Conservation (phyloP, 1,140 invertebrate species). For the Rhopalosiphum maidis region DNA sequence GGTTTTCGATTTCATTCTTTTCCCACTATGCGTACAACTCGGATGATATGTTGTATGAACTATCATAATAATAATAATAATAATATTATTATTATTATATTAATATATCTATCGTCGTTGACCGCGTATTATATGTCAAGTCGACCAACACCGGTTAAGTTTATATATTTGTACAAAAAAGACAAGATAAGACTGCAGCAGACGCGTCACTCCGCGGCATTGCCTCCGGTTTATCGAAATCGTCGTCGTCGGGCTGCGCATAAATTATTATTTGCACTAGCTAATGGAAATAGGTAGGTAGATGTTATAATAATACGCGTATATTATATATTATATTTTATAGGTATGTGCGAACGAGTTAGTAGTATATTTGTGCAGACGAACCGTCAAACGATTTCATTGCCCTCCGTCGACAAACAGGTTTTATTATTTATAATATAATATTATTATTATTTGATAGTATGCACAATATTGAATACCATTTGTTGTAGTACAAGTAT, state of each 20-base stretch:
- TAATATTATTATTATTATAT: too few species aligned
- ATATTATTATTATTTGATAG: not conserved
- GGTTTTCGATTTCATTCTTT: not conserved
- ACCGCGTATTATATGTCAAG: not conserved
- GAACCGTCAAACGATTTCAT: not conserved
- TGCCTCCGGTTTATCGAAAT: not conserved
- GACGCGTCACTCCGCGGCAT: not conserved
- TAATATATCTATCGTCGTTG: not conserved
- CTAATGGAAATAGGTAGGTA: not conserved
- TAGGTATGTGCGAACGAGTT: not conserved
- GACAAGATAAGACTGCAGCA: not conserved
- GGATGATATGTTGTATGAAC: too few species aligned
- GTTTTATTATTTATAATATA: slow-evolving; percentile 8
- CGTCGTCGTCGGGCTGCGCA: not conserved
- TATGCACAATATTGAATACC: not conserved
- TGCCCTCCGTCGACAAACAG: not conserved
- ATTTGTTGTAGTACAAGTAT: not conserved
- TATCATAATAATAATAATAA: not conserved
- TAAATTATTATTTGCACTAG: not conserved
- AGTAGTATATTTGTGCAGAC: not conserved
- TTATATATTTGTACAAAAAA: not conserved
- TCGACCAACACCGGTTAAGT: not conserved
- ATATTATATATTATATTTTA: not conserved
- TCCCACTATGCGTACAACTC: not conserved
- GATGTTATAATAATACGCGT: not conserved